Evolutionary conservation across 2,888 invertebrate species (phyloP).

Genomic region (Pelosia muscerda): DNA sequence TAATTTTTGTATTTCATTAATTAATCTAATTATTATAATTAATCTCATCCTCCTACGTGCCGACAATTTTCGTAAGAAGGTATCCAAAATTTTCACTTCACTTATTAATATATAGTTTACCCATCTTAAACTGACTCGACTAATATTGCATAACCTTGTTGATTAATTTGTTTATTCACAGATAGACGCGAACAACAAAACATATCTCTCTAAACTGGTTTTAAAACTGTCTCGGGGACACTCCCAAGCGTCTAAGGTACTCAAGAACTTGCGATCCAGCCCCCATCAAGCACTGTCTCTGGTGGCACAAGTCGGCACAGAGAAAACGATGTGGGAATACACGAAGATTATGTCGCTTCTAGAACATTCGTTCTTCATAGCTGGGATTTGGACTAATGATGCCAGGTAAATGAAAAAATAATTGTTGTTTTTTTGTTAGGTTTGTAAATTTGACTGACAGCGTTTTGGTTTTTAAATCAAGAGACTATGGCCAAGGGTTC

Average conservation of each 20-base stretch:
- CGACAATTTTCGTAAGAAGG: too few relatives aligned
- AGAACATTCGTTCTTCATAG: constrained; percentile 81
- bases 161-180: constrained; percentile 53
- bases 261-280: constrained; percentile 74
- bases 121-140: background rate
- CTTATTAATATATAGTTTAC: too few relatives aligned
- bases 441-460: too few relatives aligned
- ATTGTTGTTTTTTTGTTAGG: too few relatives aligned
- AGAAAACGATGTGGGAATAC: constrained; percentile 84
- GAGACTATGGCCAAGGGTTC: too few relatives aligned
- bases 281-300: constrained; percentile 78
- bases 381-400: constrained; percentile 80
- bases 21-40: too few relatives aligned
- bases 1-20: too few relatives aligned
- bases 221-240: constrained; percentile 80
- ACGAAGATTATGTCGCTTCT: constrained; percentile 78
- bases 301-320: constrained; percentile 78
- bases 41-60: too few relatives aligned
- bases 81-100: too few relatives aligned
- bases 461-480: too few relatives aligned
- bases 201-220: constrained; percentile 77
- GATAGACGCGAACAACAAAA: constrained; percentile 84
- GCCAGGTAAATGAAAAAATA: constrained; percentile 61
- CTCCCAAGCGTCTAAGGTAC: constrained; percentile 76
- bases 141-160: background rate